A percentile compares a stretch with the other conserved stretches of the same genome.
phyloP scores from a whole-genome alignment of 2,888 invertebrate genomes.

The Patella depressa region DNA sequence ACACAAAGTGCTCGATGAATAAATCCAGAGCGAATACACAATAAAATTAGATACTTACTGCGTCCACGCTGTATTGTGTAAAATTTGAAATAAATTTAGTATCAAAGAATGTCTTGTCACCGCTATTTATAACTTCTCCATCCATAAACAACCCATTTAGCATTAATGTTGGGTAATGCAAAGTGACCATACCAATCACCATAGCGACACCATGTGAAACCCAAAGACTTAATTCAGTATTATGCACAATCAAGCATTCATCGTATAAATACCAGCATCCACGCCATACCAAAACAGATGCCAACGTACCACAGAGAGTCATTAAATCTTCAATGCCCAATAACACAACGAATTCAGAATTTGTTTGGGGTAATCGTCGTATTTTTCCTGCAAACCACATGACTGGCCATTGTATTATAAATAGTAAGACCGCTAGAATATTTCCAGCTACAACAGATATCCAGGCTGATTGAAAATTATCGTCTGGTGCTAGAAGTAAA shows the following conservation, averaged over 20 bases:
- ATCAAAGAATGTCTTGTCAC: too few relatives aligned
- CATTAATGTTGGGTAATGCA: too few relatives aligned
- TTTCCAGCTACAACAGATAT: background rate
- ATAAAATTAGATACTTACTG: too few relatives aligned
- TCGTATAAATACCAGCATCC: background rate
- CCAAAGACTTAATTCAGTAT: background rate
- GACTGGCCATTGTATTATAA: background rate
- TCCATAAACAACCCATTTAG: too few relatives aligned
- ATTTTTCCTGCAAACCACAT: background rate
- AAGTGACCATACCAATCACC: too few relatives aligned
- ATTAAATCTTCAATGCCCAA: background rate
- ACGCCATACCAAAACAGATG: background rate
- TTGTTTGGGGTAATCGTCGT: background rate
- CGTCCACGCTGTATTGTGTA: too few relatives aligned
- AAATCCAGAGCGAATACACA: too few relatives aligned
- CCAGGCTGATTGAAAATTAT: background rate
- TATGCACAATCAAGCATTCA: background rate
- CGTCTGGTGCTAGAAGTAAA: background rate
- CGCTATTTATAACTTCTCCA: too few relatives aligned
- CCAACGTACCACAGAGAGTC: background rate
- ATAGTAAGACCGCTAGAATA: background rate
- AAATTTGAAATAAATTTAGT: too few relatives aligned
- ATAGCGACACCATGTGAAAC: background rate
- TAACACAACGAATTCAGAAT: background rate
- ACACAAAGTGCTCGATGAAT: too few relatives aligned